A percentile compares a stretch with the other conserved stretches of the same genome.
These are phyloP conservation scores for Camponotus floridanus DNA, from an alignment of 1,140 invertebrate genomes.

Conservation along the genomic window DNA sequence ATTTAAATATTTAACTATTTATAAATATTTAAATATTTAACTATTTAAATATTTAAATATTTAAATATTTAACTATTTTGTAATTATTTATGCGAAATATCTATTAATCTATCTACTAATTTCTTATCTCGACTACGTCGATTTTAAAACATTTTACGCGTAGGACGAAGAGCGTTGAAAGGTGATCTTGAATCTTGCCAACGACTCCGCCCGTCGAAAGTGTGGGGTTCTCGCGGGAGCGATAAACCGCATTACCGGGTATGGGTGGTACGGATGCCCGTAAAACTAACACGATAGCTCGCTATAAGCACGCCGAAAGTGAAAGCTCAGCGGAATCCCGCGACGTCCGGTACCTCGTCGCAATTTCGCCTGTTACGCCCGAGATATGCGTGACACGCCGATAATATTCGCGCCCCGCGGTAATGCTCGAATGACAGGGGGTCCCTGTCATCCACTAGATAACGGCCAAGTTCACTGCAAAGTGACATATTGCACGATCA, in stretches of 20 bases:
- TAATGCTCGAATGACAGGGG: constrained; percentile 20
- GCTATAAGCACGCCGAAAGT: constrained; percentile 65
- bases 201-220: constrained; percentile 32
- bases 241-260: constrained; percentile 71
- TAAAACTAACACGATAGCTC: constrained; percentile 67
- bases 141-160: neutral
- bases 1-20: too few species aligned
- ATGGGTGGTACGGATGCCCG: constrained; percentile 54
- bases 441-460: constrained; percentile 2
- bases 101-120: neutral
- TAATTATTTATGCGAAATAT: neutral
- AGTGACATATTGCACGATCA: constrained; percentile 56
- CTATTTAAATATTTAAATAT: too few species aligned
- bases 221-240: constrained; percentile 54
- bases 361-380: constrained; percentile 39
- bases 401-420: constrained; percentile 54
- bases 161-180: neutral
- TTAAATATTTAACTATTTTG: too few species aligned
- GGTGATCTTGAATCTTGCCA: neutral
- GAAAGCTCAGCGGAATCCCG: constrained; percentile 75
- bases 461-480: constrained; percentile 27
- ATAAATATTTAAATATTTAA: too few species aligned
- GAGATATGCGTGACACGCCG: constrained; percentile 42
- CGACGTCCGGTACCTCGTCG: constrained; percentile 20
- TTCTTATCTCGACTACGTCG: neutral